A percentile compares a stretch with the other conserved stretches of the same genome.
phyloP scores from a whole-genome alignment of 2,888 invertebrate species.

The Pyrochroa serraticornis region DNA sequence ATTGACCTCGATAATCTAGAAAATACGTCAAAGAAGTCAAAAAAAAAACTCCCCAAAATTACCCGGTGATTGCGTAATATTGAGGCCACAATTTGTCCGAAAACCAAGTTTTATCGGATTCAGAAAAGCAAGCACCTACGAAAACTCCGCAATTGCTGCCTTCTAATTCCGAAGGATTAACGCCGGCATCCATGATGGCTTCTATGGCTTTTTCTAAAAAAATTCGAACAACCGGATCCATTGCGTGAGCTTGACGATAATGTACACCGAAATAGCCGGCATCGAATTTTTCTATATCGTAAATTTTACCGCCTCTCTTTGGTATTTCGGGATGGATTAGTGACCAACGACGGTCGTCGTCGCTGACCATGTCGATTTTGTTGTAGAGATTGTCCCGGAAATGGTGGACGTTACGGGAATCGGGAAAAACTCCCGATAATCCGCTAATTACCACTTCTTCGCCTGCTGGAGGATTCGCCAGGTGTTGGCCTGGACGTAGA shows the following conservation, averaged over 20 bases:
- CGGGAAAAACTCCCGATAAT: slow-evolving; percentile 72
- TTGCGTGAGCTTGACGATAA: slow-evolving; percentile 67
- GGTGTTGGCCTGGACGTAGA: no score
- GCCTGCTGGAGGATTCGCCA: neutral
- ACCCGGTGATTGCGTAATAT: slow-evolving; percentile 45
- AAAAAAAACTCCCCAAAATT: neutral
- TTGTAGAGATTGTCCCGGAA: slow-evolving; percentile 71
- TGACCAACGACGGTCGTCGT: slow-evolving; percentile 55
- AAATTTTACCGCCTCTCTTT: slow-evolving; percentile 62
- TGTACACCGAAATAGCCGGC: slow-evolving; percentile 78
- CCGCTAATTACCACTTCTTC: slow-evolving; percentile 54
- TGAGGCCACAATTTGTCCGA: slow-evolving; percentile 70
- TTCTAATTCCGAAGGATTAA: slow-evolving; percentile 71
- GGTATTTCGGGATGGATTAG: slow-evolving; percentile 72
- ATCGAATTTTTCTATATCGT: slow-evolving; percentile 74
- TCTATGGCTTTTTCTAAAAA: slow-evolving; percentile 66
- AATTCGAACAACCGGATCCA: slow-evolving; percentile 65
- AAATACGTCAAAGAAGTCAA: neutral
- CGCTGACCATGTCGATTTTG: slow-evolving; percentile 66
- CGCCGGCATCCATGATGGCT: slow-evolving; percentile 65
- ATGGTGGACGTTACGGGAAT: slow-evolving; percentile 72
- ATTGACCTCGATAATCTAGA: no score
- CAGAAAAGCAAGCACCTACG: slow-evolving; percentile 77
- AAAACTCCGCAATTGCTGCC: slow-evolving; percentile 80
- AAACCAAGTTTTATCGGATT: slow-evolving; percentile 75